phyloP scores from a whole-genome alignment of 2,113 vertebrate species.

The Meleagris gallopavo region DNA sequence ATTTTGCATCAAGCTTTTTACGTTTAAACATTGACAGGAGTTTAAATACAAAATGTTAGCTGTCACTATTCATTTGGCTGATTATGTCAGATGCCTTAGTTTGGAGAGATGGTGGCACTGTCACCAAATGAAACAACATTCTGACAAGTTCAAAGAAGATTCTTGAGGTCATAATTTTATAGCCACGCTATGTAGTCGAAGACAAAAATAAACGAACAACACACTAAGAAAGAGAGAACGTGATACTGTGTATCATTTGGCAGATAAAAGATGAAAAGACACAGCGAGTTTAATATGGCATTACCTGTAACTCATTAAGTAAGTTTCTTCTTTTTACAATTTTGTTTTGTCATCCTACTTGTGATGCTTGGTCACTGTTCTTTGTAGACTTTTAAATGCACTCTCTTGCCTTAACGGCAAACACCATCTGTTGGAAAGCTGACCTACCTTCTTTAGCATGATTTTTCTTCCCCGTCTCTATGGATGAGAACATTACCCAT shows the following conservation, averaged over 20 bases:
- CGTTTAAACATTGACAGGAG: constrained; percentile 84
- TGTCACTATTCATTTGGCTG: constrained; percentile 84
- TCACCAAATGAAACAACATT: constrained; percentile 80
- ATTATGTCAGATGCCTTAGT: constrained; percentile 83
- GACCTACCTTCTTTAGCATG: constrained; percentile 72
- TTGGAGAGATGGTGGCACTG: constrained; percentile 82
- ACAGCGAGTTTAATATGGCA: neutral
- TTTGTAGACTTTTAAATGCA: constrained; percentile 74
- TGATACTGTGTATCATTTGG: neutral
- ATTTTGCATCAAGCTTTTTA: constrained; percentile 85
- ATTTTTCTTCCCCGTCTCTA: constrained; percentile 74
- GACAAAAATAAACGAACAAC: constrained; percentile 59
- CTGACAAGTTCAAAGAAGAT: constrained; percentile 82
- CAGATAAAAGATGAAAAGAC: neutral
- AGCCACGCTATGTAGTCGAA: constrained; percentile 65
- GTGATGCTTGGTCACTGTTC: neutral
- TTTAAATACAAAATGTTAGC: constrained; percentile 86
- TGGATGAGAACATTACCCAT: constrained; percentile 74
- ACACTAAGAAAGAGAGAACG: constrained; percentile 1
- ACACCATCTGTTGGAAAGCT: constrained; percentile 55
- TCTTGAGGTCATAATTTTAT: constrained; percentile 81
- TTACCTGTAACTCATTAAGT: constrained; percentile 2
- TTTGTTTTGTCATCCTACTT: neutral
- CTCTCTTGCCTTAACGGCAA: constrained; percentile 1
- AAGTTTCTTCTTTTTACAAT: neutral